Evolutionary conservation across 2,113 vertebrate species (phyloP).

Genomic region (Paradoxurus hermaphroditus): DNA sequence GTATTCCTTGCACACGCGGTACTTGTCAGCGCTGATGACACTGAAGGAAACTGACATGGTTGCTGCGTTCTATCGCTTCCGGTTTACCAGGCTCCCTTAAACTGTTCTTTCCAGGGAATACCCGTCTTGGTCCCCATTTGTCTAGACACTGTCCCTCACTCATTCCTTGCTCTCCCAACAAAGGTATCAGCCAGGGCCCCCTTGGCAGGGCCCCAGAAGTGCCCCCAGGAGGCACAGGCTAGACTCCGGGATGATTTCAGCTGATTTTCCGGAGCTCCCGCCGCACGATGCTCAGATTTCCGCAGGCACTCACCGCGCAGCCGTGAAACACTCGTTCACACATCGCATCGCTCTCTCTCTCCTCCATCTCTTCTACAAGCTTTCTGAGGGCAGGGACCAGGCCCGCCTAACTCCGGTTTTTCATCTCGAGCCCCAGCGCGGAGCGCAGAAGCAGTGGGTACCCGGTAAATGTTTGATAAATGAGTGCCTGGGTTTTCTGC

Average conservation of each 20-base stretch:
- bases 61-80: background rate
- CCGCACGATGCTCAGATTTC: background rate
- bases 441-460: background rate
- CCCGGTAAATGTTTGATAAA: background rate
- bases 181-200: background rate
- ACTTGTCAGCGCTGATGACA: background rate
- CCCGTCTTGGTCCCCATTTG: background rate
- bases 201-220: background rate
- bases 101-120: background rate
- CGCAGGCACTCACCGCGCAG: background rate
- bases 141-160: background rate
- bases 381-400: background rate
- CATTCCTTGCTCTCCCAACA: background rate
- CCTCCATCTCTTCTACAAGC: background rate
- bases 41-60: background rate
- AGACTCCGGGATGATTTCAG: background rate
- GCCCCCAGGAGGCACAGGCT: background rate
- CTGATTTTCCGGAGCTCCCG: constrained; percentile 1
- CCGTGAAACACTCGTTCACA: background rate
- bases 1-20: background rate
- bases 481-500: background rate
- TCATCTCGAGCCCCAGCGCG: background rate
- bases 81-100: background rate
- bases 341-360: background rate
- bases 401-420: background rate